Percentiles rank a stretch among this genome's conserved stretches.
Evolutionary conservation across 1,140 invertebrate species (phyloP).

Genomic region (Apis laboriosa): DNA sequence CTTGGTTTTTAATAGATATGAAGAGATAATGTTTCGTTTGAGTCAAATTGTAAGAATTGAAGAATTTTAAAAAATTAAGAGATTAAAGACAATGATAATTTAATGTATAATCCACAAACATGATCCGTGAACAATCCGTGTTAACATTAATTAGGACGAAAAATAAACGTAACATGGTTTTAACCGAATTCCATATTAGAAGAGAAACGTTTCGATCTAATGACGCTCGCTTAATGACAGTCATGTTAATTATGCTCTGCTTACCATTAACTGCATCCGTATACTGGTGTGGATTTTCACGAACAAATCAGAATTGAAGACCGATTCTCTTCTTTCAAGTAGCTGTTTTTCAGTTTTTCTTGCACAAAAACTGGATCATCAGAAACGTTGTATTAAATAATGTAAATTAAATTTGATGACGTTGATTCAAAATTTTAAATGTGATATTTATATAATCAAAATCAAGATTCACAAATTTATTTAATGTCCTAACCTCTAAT

Average conservation of each 20-base stretch:
- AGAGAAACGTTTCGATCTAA: constrained; percentile 2
- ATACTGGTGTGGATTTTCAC: constrained; percentile 21
- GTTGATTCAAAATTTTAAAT: background rate
- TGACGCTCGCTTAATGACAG: constrained; percentile 47
- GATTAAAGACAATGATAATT: too few species aligned
- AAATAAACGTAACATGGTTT: background rate
- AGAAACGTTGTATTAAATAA: background rate
- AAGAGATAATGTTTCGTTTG: too few species aligned
- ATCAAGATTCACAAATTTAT: too few species aligned
- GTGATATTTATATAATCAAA: background rate
- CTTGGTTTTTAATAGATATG: background rate
- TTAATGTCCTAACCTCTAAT: too few species aligned
- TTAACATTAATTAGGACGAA: background rate
- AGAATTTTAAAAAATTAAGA: too few species aligned
- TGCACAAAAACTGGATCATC: background rate
- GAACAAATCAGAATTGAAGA: constrained; percentile 46
- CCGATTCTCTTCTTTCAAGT: background rate
- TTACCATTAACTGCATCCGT: constrained; percentile 48
- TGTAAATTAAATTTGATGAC: background rate
- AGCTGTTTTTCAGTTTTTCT: too few species aligned
- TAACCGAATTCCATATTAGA: constrained; percentile 11
- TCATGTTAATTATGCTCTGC: constrained; percentile 45
- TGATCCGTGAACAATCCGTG: too few species aligned
- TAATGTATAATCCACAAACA: too few species aligned
- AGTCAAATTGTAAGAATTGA: too few species aligned